Percentiles rank a stretch among this genome's conserved stretches.
phyloP scores from a whole-genome alignment of 2,888 invertebrate genomes.

The Myathropa florea region DNA sequence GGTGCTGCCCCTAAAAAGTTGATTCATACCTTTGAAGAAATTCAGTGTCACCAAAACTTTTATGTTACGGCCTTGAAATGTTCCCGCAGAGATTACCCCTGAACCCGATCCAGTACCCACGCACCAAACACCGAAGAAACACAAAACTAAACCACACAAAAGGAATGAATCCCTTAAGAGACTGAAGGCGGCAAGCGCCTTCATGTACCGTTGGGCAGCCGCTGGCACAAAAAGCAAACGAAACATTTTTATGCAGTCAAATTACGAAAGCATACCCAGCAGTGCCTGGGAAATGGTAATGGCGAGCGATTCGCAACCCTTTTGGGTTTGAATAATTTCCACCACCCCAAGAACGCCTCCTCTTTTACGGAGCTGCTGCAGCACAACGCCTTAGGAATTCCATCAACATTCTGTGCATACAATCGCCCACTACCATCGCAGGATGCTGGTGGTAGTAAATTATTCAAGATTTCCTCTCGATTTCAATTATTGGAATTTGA shows the following conservation, averaged over 20 bases:
- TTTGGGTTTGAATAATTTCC: constrained; percentile 51
- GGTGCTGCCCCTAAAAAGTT: no score
- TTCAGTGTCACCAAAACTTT: no score
- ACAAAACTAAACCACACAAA: background rate
- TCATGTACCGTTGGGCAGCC: background rate
- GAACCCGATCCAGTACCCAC: background rate
- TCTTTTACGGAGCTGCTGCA: background rate
- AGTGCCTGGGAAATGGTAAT: background rate
- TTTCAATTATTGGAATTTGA: constrained; percentile 71
- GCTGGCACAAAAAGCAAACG: constrained; percentile 24
- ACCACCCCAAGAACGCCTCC: background rate
- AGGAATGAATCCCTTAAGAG: background rate
- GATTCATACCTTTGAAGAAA: no score
- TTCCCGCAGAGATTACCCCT: no score
- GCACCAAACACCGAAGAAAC: background rate
- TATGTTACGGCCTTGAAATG: no score
- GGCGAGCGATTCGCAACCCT: constrained; percentile 32
- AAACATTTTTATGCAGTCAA: constrained; percentile 26
- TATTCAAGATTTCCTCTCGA: constrained; percentile 70
- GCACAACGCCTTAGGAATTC: constrained; percentile 32
- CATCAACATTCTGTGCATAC: constrained; percentile 55
- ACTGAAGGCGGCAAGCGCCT: background rate
- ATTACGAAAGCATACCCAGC: constrained; percentile 13
- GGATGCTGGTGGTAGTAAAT: constrained; percentile 45
- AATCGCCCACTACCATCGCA: constrained; percentile 21